A percentile compares a stretch with the other conserved stretches of the same genome.
Conservation (phyloP, 2,888 invertebrate species). For the Limnephilus lunatus region DNA sequence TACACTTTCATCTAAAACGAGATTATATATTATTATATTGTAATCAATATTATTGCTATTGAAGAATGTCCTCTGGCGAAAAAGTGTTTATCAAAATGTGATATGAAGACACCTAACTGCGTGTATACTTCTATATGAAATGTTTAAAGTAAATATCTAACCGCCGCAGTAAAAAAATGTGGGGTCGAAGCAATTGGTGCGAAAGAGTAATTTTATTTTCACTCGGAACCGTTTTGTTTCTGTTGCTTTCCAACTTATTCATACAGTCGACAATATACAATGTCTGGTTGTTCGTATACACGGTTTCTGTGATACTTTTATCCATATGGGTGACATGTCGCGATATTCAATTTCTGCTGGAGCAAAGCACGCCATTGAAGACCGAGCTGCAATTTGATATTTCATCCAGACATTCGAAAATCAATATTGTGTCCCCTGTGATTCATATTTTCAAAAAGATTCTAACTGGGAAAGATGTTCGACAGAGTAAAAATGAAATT, state of each 20-base stretch:
- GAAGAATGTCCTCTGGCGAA: neutral
- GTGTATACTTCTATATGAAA: slow-evolving; percentile 10
- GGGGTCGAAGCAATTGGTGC: slow-evolving; percentile 61
- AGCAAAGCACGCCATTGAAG: slow-evolving; percentile 76
- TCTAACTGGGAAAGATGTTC: slow-evolving; percentile 59
- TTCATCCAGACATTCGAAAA: slow-evolving; percentile 39
- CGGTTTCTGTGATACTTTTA: slow-evolving; percentile 72
- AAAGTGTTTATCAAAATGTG: neutral
- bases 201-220: slow-evolving; percentile 62
- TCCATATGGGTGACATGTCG: slow-evolving; percentile 76
- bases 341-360: slow-evolving; percentile 76
- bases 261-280: slow-evolving; percentile 41
- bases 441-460: slow-evolving; percentile 45
- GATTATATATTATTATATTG: neutral
- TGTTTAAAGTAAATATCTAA: neutral
- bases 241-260: slow-evolving; percentile 51
- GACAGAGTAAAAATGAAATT: slow-evolving; percentile 64
- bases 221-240: slow-evolving; percentile 48
- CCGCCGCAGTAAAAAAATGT: slow-evolving; percentile 45
- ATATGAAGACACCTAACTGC: neutral
- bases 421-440: slow-evolving; percentile 23
- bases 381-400: slow-evolving; percentile 70
- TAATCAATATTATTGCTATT: neutral
- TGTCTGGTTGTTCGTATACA: slow-evolving; percentile 74
- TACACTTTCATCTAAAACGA: neutral